A percentile compares a stretch with the other conserved stretches of the same genome.
Evolutionary conservation across 2,797 vertebrate genomes (phyloP).

Genomic region (Dallia pectoralis): DNA sequence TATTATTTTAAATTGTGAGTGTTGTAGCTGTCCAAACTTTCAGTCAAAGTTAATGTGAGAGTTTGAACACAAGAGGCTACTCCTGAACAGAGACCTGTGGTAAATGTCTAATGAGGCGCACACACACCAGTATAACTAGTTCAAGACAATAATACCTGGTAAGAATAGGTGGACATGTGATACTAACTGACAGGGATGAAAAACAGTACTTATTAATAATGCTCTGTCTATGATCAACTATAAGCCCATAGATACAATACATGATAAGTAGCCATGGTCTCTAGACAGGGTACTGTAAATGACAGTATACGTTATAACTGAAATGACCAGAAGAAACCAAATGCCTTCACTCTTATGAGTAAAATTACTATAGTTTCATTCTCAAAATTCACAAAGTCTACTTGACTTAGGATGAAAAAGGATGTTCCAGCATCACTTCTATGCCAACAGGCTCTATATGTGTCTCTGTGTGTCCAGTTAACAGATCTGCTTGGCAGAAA

Average conservation of each 20-base stretch:
- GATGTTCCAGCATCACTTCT: slow-evolving; percentile 43
- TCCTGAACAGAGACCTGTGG: background rate
- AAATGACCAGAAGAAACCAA: background rate
- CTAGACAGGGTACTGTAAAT: slow-evolving; percentile 20
- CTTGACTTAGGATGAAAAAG: slow-evolving; percentile 49
- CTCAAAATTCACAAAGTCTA: background rate
- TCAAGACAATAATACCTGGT: background rate
- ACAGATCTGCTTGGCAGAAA: slow-evolving; percentile 35
- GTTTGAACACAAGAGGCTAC: background rate
- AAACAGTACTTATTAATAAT: background rate
- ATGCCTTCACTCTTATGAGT: background rate
- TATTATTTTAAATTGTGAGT: background rate
- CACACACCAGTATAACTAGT: background rate
- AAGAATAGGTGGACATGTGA: background rate
- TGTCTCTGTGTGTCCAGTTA: slow-evolving; percentile 30
- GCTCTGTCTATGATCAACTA: background rate
- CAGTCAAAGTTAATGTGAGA: slow-evolving; percentile 32
- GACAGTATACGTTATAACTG: no score
- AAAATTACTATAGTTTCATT: background rate
- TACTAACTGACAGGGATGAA: background rate
- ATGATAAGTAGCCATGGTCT: slow-evolving; percentile 1
- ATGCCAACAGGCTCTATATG: slow-evolving; percentile 46
- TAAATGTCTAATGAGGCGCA: slow-evolving; percentile 1
- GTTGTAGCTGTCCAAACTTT: slow-evolving; percentile 35
- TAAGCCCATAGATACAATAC: background rate